Conservation (phyloP, 2,888 invertebrate genomes). For the Melipona beecheii region DNA sequence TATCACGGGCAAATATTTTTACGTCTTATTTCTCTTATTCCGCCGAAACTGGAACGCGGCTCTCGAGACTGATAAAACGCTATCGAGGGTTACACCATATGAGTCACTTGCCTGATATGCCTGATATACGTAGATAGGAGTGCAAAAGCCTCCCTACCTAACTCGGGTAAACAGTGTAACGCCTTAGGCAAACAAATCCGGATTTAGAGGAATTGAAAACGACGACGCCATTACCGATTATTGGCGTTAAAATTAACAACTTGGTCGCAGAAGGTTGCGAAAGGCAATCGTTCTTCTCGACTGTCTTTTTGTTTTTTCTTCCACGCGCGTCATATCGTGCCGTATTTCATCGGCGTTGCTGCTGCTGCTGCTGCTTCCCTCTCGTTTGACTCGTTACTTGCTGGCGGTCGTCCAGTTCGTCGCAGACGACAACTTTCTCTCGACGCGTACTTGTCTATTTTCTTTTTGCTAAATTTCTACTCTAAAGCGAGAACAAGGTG, state of each 20-base stretch:
- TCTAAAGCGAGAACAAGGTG: neutral
- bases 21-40: conserved; percentile 6
- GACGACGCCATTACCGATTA: neutral
- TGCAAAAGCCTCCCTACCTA: conserved; percentile 9
- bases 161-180: conserved; percentile 18
- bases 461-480: neutral
- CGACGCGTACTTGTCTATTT: neutral
- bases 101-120: conserved; percentile 52
- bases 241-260: conserved; percentile 3
- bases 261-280: neutral
- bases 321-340: too few relatives aligned
- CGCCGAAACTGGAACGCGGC: conserved; percentile 30
- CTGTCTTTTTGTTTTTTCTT: neutral
- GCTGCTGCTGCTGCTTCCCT: too few relatives aligned
- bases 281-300: neutral
- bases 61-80: conserved; percentile 3
- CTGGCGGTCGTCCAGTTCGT: neutral
- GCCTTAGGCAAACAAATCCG: conserved; percentile 28
- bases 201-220: neutral
- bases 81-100: conserved; percentile 31
- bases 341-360: neutral
- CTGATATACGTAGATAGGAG: conserved; percentile 36
- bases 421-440: neutral
- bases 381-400: neutral
- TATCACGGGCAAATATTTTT: conserved; percentile 45